Percentiles rank a stretch among this genome's conserved stretches.
Evolutionary conservation across 2,113 vertebrate genomes (phyloP).

Genomic region (cattle (Bos taurus)): ARS-UCD2.0 NC_037344.1:53330001-53330500

Average conservation of each 20-base stretch:
- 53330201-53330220: slow-evolving; percentile 58
- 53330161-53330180: background rate
- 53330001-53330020: background rate
- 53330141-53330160: slow-evolving; percentile 30
- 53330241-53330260: slow-evolving; percentile 75
- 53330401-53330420: slow-evolving; percentile 17
- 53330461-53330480: slow-evolving; percentile 28
- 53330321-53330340: slow-evolving; percentile 72
- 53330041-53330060: background rate
- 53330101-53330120: slow-evolving; percentile 23
- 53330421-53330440: slow-evolving; percentile 16
- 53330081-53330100: background rate
- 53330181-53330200: background rate
- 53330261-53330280: slow-evolving; percentile 67
- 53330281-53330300: slow-evolving; percentile 65
- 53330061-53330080: background rate
- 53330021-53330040: background rate
- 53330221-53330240: slow-evolving; percentile 56
- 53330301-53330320: slow-evolving; percentile 60
- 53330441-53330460: background rate
- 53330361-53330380: slow-evolving; percentile 67
- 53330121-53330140: slow-evolving; percentile 70
- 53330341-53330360: slow-evolving; percentile 66
- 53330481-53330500: background rate
- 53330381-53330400: slow-evolving; percentile 68